Conservation (phyloP, 2,113 vertebrate species). For the Ptilorrhoa leucosticta region DNA sequence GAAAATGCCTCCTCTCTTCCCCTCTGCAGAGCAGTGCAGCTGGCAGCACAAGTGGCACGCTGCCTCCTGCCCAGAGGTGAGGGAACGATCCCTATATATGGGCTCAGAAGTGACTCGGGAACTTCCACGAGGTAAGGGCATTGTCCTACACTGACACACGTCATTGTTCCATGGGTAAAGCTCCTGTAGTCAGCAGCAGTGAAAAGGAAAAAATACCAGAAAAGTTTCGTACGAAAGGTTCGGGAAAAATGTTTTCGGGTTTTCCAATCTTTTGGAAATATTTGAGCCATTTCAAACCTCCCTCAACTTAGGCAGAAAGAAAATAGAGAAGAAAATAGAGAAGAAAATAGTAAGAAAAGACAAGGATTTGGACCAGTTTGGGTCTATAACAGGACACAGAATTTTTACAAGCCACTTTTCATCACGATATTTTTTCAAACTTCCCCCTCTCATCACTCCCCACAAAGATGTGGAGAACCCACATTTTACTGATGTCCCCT, state of each 20-base stretch:
- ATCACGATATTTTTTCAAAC: background rate
- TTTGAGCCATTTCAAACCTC: background rate
- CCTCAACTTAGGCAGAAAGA: background rate
- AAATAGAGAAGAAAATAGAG: background rate
- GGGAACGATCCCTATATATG: background rate
- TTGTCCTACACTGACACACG: rapidly evolving
- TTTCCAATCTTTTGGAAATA: background rate
- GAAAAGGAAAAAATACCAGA: background rate
- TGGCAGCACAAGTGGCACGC: background rate
- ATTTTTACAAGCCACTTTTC: background rate
- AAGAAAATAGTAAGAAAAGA: background rate
- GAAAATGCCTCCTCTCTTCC: background rate
- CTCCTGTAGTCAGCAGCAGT: background rate
- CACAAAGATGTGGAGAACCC: background rate
- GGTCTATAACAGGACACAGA: background rate
- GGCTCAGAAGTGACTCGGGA: background rate
- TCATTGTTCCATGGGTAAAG: background rate
- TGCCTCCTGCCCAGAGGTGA: background rate
- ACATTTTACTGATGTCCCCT: background rate
- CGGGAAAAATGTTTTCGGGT: background rate
- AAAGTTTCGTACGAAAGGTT: background rate
- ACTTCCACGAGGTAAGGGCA: background rate
- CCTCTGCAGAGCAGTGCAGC: background rate
- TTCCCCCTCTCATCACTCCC: no score
- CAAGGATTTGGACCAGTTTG: background rate